Conservation (phyloP, 2,113 vertebrate species). For the Corvus hawaiiensis region DNA sequence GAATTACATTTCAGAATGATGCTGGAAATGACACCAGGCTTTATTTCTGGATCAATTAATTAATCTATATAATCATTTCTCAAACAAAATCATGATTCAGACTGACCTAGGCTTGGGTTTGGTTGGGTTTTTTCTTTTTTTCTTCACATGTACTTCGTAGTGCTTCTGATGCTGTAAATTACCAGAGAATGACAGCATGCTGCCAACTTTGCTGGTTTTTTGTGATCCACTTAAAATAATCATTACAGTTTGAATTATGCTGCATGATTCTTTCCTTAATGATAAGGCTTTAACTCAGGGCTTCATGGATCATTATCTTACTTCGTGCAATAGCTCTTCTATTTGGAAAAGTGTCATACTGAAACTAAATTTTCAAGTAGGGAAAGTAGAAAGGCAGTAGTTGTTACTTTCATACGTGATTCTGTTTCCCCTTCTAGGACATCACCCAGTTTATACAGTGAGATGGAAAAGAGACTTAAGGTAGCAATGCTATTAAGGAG, state of each 20-base stretch:
- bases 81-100: neutral
- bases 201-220: neutral
- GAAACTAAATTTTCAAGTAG: neutral
- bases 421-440: accelerated
- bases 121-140: neutral
- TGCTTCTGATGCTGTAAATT: neutral
- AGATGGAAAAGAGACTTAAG: neutral
- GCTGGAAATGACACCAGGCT: neutral
- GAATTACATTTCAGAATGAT: neutral
- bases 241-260: neutral
- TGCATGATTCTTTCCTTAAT: neutral
- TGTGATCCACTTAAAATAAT: neutral
- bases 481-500: neutral
- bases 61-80: neutral
- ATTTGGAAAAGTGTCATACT: neutral
- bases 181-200: neutral
- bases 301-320: neutral
- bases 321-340: neutral
- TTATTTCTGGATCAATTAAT: neutral
- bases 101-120: neutral
- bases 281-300: neutral
- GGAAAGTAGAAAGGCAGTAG: neutral
- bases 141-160: neutral
- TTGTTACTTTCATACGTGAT: neutral
- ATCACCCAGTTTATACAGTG: neutral